Evolutionary conservation across 2,888 invertebrate species (phyloP).

Genomic region (Amaurobius ferox): DNA sequence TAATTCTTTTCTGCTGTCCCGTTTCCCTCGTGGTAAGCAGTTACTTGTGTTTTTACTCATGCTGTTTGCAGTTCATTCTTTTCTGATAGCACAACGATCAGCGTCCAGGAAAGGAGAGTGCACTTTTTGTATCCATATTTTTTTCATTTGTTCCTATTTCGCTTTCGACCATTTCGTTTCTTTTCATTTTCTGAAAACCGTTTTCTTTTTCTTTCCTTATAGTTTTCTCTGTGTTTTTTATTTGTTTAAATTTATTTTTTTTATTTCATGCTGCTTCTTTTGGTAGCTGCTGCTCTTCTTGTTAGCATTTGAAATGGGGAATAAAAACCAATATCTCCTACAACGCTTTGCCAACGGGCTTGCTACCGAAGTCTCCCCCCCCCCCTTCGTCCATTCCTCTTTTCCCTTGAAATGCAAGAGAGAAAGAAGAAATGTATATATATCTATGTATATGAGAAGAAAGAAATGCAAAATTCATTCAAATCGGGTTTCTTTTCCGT

Average conservation of each 20-base stretch:
- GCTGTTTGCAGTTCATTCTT: slow-evolving; percentile 35
- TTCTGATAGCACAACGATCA: slow-evolving; percentile 12
- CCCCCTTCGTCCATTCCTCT: slow-evolving; percentile 47
- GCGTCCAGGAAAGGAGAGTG: not conserved
- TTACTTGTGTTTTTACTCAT: slow-evolving; percentile 34
- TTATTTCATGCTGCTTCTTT: not conserved
- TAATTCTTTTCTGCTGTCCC: slow-evolving; percentile 25
- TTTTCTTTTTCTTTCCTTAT: slow-evolving; percentile 23
- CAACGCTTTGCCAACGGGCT: slow-evolving; percentile 49
- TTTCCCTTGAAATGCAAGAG: slow-evolving; percentile 35
- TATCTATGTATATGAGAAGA: slow-evolving; percentile 60
- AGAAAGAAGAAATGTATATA: slow-evolving; percentile 39
- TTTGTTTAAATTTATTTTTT: not conserved
- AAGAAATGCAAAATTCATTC: slow-evolving; percentile 72
- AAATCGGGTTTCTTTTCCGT: slow-evolving; percentile 47
- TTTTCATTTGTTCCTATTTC: slow-evolving; percentile 49
- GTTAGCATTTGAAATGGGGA: slow-evolving; percentile 71
- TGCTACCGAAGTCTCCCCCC: slow-evolving; percentile 33
- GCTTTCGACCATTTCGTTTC: slow-evolving; percentile 65
- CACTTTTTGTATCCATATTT: slow-evolving; percentile 7
- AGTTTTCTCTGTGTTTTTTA: slow-evolving; percentile 17
- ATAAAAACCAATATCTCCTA: slow-evolving; percentile 71
- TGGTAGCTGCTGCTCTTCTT: slow-evolving; percentile 50
- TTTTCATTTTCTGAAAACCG: slow-evolving; percentile 61
- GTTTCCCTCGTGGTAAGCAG: slow-evolving; percentile 29